A percentile compares a stretch with the other conserved stretches of the same genome.
Conservation (phyloP, 2,113 vertebrate genomes). For the Electrona antarctica region DNA sequence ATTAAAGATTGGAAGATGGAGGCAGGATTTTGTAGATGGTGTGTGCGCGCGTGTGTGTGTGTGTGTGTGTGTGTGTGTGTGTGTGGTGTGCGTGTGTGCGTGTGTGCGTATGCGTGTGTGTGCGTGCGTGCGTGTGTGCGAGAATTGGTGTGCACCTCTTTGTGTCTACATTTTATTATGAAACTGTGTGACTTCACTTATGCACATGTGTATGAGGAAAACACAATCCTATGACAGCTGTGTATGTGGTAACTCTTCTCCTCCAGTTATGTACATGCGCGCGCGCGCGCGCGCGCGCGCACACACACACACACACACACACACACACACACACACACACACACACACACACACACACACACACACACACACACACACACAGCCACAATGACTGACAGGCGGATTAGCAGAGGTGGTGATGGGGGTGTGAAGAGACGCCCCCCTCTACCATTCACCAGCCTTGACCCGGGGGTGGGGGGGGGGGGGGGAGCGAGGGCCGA, state of each 20-base stretch:
- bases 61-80: neutral
- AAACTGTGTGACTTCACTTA: no score
- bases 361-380: conserved; percentile 7
- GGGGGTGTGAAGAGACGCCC: conserved; percentile 40
- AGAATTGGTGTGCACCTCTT: neutral
- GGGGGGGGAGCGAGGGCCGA: conserved; percentile 4
- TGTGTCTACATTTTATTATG: neutral
- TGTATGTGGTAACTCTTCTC: no score
- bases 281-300: neutral
- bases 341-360: neutral
- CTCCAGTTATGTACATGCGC: no score
- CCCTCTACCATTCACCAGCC: conserved; percentile 49
- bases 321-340: conserved; percentile 23
- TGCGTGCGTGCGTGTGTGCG: neutral
- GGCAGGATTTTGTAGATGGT: neutral
- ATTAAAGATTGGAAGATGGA: neutral
- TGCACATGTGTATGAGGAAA: no score
- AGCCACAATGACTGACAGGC: conserved; percentile 57
- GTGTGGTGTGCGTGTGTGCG: no score
- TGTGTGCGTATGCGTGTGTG: neutral
- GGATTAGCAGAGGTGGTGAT: conserved; percentile 56
- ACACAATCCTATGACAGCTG: no score
- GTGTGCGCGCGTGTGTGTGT: neutral
- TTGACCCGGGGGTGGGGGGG: conserved; percentile 47
- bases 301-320: conserved; percentile 29